Evolutionary conservation across 2,797 vertebrate genomes (phyloP).

Genomic region (Glossophaga mutica): DNA sequence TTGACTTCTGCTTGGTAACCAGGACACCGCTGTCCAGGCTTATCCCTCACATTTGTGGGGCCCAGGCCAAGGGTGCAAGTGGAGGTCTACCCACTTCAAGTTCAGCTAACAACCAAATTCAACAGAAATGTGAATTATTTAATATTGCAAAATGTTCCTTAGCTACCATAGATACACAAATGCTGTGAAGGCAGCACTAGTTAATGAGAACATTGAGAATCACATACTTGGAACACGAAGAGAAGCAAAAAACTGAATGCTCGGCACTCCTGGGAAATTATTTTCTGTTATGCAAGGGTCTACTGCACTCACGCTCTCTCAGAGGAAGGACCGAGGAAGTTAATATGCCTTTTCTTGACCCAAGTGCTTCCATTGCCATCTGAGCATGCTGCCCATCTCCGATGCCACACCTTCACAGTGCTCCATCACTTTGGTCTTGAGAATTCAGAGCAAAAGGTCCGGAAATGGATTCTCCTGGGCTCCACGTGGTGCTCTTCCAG

Average conservation of each 20-base stretch:
- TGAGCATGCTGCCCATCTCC: not conserved
- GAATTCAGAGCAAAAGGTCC: not conserved
- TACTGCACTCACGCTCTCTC: not conserved
- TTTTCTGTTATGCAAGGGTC: not conserved
- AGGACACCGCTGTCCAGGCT: not conserved
- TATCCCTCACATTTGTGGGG: not conserved
- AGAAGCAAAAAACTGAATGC: not conserved
- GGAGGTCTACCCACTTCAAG: not conserved
- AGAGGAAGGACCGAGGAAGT: not conserved
- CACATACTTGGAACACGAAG: not conserved
- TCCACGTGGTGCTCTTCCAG: not conserved
- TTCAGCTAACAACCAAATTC: not conserved
- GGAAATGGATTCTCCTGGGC: not conserved
- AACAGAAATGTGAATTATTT: not conserved
- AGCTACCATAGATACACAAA: not conserved
- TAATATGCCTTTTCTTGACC: not conserved
- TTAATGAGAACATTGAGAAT: not conserved
- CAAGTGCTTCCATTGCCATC: not conserved
- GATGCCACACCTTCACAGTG: not conserved
- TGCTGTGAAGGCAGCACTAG: not conserved
- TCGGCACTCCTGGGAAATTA: not conserved
- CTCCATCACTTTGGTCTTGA: not conserved
- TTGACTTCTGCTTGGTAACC: constrained; percentile 25
- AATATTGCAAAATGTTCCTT: not conserved
- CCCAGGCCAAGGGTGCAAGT: not conserved